These are phyloP conservation scores for Falco rusticolus DNA, from an alignment of 2,797 vertebrate species.

Conservation along the genomic window DNA sequence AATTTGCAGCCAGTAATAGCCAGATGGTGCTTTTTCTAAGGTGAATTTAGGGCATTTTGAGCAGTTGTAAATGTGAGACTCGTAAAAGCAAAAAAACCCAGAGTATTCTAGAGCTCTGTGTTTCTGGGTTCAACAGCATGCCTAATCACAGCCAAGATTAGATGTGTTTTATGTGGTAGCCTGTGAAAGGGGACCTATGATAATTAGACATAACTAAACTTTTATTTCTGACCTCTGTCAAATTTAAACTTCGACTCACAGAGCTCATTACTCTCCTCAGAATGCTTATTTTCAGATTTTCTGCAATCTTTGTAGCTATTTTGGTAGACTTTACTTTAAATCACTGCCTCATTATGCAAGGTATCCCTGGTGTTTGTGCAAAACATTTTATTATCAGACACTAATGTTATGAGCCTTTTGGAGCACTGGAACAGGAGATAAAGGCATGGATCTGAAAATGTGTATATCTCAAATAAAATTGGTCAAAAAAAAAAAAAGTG, in stretches of 20 bases:
- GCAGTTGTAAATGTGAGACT: slow-evolving; percentile 1
- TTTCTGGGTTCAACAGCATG: neutral
- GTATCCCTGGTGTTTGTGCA: neutral
- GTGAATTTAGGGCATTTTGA: slow-evolving; percentile 51
- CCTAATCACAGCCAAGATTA: neutral
- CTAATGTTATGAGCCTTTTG: neutral
- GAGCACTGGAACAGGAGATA: neutral
- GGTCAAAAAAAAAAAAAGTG: neutral
- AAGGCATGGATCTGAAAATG: neutral
- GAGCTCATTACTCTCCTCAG: neutral
- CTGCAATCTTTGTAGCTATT: neutral
- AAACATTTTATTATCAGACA: neutral
- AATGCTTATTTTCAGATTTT: slow-evolving; percentile 35
- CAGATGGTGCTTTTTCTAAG: slow-evolving; percentile 59
- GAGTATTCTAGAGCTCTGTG: neutral
- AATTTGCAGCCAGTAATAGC: slow-evolving; percentile 54
- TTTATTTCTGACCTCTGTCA: slow-evolving; percentile 26
- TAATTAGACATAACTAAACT: slow-evolving; percentile 13
- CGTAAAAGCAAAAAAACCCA: neutral
- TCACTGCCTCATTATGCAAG: neutral
- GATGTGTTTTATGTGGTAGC: neutral
- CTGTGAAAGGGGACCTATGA: neutral
- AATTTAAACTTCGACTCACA: slow-evolving; percentile 14
- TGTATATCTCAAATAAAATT: neutral
- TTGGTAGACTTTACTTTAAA: slow-evolving; percentile 30